Evolutionary conservation across 2,888 invertebrate genomes (phyloP), one percentile per base, ranked within the genome.

Genomic region (Cancer borealis): DNA sequence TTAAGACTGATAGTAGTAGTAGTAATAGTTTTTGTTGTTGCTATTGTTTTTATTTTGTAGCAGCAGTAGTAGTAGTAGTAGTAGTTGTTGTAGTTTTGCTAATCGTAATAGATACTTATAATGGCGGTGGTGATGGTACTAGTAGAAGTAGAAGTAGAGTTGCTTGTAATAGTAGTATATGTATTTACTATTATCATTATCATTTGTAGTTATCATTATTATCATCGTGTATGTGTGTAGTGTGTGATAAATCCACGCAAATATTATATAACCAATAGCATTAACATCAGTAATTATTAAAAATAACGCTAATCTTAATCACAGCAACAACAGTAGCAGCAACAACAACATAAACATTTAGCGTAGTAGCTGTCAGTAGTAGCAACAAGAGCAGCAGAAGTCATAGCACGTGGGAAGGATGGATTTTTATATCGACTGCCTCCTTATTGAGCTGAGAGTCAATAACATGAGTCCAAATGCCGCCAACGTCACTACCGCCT

Each of bases 381-480:
- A 73, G 73, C 26, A 26, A 5, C 26, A 73, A 66, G 4, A 26
- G 73, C 5, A 73, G 73, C 26, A 73, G 73, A 5, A 73, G 73
- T 21, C 6, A 3, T n/a, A 66, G n/a, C 66, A 66, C 66, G 66
- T 66, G 66, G 66, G 66, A 21, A 21, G 66, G 66, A 21, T 12
- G 66, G 21, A 17, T 66, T 21, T n/a, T 66, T 4, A 66, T 79
- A 30, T 79, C 79, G 79, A 79, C 21, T 79, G 26, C 79, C 79
- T 26, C 79, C 79, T 30, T 79, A 79, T 79, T 30, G 30, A 54
- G n/a, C 90, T 12, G n/a, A 49, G 49, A 90, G 90, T 49, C 47
- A 90, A 54, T 47, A 54, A 47, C 49, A 30, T 46, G 49, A 54
- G 14, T 21, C 30, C 79, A 30, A 2, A 6, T 30, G 12, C 79